phyloP scores from a whole-genome alignment of 2,888 invertebrate genomes.

The Eristalis pertinax region DNA sequence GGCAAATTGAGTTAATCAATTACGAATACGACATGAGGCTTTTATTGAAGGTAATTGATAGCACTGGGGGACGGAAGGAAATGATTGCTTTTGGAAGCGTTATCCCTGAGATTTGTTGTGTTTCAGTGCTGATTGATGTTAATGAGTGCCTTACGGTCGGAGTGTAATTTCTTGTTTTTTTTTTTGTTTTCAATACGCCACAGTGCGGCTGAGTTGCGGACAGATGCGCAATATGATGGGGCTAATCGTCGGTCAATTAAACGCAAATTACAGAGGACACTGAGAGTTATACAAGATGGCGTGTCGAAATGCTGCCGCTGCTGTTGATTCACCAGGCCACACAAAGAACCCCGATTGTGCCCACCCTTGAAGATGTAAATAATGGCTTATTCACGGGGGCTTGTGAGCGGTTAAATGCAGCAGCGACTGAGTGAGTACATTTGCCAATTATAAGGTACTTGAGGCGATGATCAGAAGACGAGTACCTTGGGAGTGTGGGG shows the following conservation, averaged over 20 bases:
- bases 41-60: slow-evolving; percentile 31
- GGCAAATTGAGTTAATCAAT: slow-evolving; percentile 18
- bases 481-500: too few species aligned
- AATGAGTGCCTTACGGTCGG: slow-evolving; percentile 4
- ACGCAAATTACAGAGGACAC: slow-evolving; percentile 15
- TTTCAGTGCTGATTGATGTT: slow-evolving; percentile 21
- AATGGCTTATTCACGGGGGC: too few species aligned
- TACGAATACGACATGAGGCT: not conserved
- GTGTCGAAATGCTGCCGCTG: slow-evolving; percentile 25
- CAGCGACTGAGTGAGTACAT: too few species aligned
- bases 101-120: slow-evolving; percentile 28
- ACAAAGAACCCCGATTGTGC: too few species aligned
- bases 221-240: slow-evolving; percentile 19
- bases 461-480: too few species aligned
- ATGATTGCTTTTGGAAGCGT: not conserved
- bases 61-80: not conserved
- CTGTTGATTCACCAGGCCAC: slow-evolving; percentile 10
- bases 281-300: slow-evolving; percentile 5
- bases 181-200: not conserved
- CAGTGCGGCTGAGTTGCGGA: not conserved
- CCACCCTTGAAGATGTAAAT: too few species aligned
- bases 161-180: not conserved
- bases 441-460: too few species aligned
- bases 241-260: not conserved
- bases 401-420: too few species aligned